Conservation (phyloP, 30 jellyfish, hydroid and myxozoan species). For the Pseudorhiza aurosa region DNA sequence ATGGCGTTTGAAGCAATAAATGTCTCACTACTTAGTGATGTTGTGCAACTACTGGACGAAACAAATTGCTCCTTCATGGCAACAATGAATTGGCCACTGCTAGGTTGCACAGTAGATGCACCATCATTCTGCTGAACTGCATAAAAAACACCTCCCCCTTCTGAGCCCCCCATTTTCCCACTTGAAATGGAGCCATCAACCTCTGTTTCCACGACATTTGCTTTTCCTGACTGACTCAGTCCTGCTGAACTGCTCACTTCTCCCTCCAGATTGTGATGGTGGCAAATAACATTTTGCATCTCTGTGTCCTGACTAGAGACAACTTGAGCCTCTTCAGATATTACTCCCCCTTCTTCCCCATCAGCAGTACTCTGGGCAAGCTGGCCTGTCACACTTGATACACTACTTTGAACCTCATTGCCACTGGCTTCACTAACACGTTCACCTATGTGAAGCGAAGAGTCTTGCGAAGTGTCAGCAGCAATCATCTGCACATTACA, state of each 20-base stretch:
- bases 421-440: constrained; percentile 1
- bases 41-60: constrained; percentile 31
- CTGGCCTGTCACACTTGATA: constrained; percentile 13
- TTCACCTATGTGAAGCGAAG: constrained; percentile 2
- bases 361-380: constrained; percentile 32
- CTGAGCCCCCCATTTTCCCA: constrained; percentile 7
- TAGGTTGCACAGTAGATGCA: not conserved
- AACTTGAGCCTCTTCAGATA: constrained; percentile 31
- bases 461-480: constrained; percentile 72
- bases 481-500: constrained; percentile 74
- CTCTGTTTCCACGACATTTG: not conserved
- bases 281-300: constrained; percentile 1
- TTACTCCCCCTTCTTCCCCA: not conserved
- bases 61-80: constrained; percentile 54
- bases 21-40: constrained; percentile 27
- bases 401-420: constrained; percentile 60
- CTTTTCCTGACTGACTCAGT: not conserved
- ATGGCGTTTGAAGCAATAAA: constrained; percentile 57
- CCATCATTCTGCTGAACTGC: constrained; percentile 29
- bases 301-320: constrained; percentile 53
- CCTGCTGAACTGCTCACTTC: constrained; percentile 76
- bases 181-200: not conserved
- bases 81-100: constrained; percentile 34
- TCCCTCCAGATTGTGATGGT: constrained; percentile 32
- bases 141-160: constrained; percentile 7